A percentile compares a stretch with the other conserved stretches of the same genome.
Evolutionary conservation across 2,888 invertebrate species (phyloP).

Genomic region (Apotomis turbidana): DNA sequence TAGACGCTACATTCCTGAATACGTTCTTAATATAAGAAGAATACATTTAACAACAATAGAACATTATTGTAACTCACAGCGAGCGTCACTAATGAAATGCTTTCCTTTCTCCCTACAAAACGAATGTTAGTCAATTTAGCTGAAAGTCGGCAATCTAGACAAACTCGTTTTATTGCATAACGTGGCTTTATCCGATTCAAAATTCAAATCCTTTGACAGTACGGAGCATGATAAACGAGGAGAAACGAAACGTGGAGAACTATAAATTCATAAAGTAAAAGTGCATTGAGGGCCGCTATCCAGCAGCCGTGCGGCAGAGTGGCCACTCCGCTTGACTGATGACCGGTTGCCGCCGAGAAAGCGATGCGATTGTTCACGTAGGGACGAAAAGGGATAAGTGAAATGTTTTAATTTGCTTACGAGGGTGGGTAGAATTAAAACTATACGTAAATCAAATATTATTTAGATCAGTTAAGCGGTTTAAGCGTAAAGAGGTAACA

Average conservation of each 20-base stretch:
- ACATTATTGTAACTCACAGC: conserved; percentile 33
- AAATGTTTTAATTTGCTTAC: conserved; percentile 42
- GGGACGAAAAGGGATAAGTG: conserved; percentile 49
- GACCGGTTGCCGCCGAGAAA: conserved; percentile 53
- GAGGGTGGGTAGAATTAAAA: background rate
- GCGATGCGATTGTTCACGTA: conserved; percentile 57
- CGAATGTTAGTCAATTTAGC: conserved; percentile 17
- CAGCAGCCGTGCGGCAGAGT: conserved; percentile 58
- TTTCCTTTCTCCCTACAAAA: conserved; percentile 22
- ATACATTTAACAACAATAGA: conserved; percentile 32
- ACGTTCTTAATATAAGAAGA: conserved; percentile 15
- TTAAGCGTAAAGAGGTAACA: too few relatives aligned
- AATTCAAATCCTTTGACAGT: conserved; percentile 51
- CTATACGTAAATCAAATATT: too few relatives aligned
- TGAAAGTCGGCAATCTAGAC: conserved; percentile 25
- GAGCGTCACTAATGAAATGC: conserved; percentile 26
- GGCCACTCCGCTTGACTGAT: conserved; percentile 65
- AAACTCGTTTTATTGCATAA: conserved; percentile 31
- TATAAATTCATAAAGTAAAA: conserved; percentile 69
- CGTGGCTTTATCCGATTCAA: conserved; percentile 31
- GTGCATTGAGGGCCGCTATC: conserved; percentile 67
- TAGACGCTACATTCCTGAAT: conserved; percentile 4
- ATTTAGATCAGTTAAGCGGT: too few relatives aligned
- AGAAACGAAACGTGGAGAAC: conserved; percentile 64
- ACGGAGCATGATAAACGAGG: conserved; percentile 61